Evolutionary conservation across 2,797 vertebrate species (phyloP).

Genomic region (Pempheris klunzingeri): DNA sequence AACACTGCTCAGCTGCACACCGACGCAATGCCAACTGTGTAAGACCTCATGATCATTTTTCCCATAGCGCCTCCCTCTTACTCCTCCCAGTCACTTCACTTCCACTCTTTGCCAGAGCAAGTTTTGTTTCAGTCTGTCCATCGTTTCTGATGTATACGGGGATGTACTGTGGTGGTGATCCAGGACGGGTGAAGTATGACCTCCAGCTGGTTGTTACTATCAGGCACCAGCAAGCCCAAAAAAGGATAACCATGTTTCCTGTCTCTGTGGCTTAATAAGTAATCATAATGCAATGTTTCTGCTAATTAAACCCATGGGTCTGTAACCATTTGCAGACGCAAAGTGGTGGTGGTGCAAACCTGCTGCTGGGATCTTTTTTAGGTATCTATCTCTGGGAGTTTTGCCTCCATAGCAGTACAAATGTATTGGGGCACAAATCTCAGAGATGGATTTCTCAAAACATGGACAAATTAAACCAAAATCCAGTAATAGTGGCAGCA

Average conservation of each 20-base stretch:
- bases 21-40: conserved; percentile 41
- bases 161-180: conserved; percentile 9
- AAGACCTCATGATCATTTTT: conserved; percentile 40
- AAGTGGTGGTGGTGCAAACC: not conserved
- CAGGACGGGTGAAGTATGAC: conserved; percentile 8
- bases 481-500: not conserved
- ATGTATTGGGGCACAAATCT: not conserved
- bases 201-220: conserved; percentile 14
- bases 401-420: not conserved
- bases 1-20: conserved; percentile 47
- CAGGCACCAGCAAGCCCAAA: conserved; percentile 6
- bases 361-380: not conserved
- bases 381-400: not conserved
- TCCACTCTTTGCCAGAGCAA: not conserved
- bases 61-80: conserved; percentile 4
- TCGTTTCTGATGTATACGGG: not conserved
- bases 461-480: not conserved
- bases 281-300: conserved; percentile 7
- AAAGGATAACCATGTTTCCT: not conserved
- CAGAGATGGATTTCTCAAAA: not conserved
- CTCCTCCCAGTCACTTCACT: conserved; percentile 6
- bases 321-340: not conserved
- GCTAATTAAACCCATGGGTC: conserved; percentile 9
- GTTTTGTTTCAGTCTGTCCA: conserved; percentile 12
- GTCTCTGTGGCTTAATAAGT: conserved; percentile 7